Evolutionary conservation across 2,113 vertebrate species (phyloP).

Genomic region (Montifringilla adamsi): DNA sequence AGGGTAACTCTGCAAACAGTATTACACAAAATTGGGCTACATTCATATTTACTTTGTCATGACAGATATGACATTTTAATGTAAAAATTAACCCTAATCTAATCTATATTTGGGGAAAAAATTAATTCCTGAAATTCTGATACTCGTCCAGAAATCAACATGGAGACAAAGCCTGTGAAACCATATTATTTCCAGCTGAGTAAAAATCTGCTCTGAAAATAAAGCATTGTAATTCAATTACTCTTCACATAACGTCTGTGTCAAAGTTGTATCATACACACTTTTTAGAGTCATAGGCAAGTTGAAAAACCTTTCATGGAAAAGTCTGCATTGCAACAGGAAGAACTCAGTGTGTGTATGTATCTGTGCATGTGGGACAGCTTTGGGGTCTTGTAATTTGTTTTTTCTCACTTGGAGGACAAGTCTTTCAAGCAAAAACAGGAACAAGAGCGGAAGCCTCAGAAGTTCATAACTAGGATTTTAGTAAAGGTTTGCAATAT

Average conservation of each 20-base stretch:
- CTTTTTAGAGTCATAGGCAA: constrained; percentile 67
- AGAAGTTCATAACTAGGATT: neutral
- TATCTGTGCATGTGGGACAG: constrained; percentile 64
- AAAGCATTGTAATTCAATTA: neutral
- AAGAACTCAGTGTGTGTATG: constrained; percentile 76
- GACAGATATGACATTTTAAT: neutral
- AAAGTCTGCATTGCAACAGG: constrained; percentile 73
- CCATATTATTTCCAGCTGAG: neutral
- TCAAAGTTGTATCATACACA: neutral
- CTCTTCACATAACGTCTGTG: neutral
- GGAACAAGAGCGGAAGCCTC: neutral
- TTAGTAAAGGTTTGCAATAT: neutral
- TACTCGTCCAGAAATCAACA: neutral
- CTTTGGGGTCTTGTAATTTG: neutral
- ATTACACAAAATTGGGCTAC: neutral
- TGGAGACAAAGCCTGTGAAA: neutral
- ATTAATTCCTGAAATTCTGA: neutral
- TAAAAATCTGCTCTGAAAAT: neutral
- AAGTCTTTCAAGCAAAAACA: neutral
- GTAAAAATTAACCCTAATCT: neutral
- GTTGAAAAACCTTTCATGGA: constrained; percentile 78
- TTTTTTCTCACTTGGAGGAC: neutral
- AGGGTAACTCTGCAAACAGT: neutral
- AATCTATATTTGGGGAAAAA: neutral
- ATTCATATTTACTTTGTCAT: neutral